Conservation (phyloP, 1,140 invertebrate species). For the Drosophila melanica region DNA sequence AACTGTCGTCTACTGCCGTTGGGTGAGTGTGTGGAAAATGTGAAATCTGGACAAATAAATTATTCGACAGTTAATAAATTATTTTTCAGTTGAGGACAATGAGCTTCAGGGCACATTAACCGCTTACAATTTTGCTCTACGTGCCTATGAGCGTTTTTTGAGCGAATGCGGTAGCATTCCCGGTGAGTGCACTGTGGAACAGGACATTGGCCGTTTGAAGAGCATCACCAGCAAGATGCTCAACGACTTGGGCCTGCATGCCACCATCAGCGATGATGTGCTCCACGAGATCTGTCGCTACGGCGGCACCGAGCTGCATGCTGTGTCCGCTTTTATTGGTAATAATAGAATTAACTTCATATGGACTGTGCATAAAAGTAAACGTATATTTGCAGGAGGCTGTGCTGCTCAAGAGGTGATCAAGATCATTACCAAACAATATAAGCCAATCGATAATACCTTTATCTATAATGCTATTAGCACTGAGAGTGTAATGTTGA, state of each 20-base stretch:
- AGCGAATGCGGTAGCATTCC: slow-evolving; percentile 95
- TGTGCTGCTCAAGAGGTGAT: slow-evolving; percentile 98
- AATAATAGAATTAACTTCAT: slow-evolving; percentile 26
- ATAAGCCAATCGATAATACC: slow-evolving; percentile 97
- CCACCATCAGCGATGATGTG: slow-evolving; percentile 94
- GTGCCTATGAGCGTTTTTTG: slow-evolving; percentile 95
- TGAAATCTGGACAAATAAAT: not conserved
- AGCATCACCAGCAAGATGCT: slow-evolving; percentile 91
- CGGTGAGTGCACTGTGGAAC: slow-evolving; percentile 95
- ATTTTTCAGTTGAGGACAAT: slow-evolving; percentile 67
- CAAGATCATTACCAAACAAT: slow-evolving; percentile 98
- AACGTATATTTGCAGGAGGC: slow-evolving; percentile 86
- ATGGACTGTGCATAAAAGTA: not conserved
- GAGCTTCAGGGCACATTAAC: slow-evolving; percentile 92
- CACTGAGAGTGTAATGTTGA: slow-evolving; percentile 90
- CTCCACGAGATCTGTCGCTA: slow-evolving; percentile 97
- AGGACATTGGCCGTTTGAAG: slow-evolving; percentile 94
- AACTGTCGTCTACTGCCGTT: slow-evolving; percentile 68
- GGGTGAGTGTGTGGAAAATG: slow-evolving; percentile 32
- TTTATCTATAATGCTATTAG: slow-evolving; percentile 98
- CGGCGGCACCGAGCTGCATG: slow-evolving; percentile 97
- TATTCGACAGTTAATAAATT: no score
- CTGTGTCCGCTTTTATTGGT: slow-evolving; percentile 96
- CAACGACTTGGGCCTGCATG: slow-evolving; percentile 92
- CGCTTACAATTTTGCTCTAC: slow-evolving; percentile 95